Conservation (phyloP, 2,888 invertebrate species). For the Pocota personata region DNA sequence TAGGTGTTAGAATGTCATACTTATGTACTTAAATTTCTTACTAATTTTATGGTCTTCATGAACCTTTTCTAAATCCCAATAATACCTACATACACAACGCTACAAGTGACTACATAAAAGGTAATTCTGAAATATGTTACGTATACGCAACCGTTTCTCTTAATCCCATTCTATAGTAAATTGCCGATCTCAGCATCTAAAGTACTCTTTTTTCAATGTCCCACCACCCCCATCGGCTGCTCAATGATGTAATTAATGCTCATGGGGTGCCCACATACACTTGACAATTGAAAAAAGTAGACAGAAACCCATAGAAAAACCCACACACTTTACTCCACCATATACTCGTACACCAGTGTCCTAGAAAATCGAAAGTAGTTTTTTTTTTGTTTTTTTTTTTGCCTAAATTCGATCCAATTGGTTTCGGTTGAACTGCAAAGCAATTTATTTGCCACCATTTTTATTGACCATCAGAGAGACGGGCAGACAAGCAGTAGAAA, state of each 20-base stretch:
- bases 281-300: conserved; percentile 24
- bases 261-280: conserved; percentile 36
- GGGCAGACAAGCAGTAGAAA: not conserved
- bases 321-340: not conserved
- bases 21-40: no score
- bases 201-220: conserved; percentile 37
- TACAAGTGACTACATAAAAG: not conserved
- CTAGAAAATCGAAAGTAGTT: conserved; percentile 60
- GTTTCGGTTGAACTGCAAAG: conserved; percentile 38
- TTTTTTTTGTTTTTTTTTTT: conserved; percentile 6
- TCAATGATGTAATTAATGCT: conserved; percentile 44
- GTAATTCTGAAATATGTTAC: not conserved
- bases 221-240: not conserved
- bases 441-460: conserved; percentile 3
- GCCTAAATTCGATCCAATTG: conserved; percentile 48
- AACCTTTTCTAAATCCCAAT: no score
- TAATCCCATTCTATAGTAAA: not conserved
- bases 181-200: not conserved
- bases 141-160: conserved; percentile 11
- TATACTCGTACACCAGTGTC: not conserved
- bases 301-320: conserved; percentile 16
- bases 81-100: no score
- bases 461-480: conserved; percentile 6
- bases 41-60: no score
- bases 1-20: no score